phyloP scores from a whole-genome alignment of 1,140 invertebrate genomes.

The Oryctes rhinoceros region DNA sequence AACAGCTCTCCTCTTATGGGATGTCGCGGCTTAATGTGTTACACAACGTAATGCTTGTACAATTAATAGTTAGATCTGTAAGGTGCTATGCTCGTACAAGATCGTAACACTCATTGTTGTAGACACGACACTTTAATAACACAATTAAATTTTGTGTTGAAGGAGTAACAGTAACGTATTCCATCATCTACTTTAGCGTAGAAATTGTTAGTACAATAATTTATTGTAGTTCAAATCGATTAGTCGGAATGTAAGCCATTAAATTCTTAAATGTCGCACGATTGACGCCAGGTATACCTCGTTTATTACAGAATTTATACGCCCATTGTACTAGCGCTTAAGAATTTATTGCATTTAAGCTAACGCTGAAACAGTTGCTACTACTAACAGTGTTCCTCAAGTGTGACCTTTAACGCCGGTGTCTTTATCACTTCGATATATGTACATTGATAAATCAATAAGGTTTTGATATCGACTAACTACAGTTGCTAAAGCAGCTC shows the following conservation, averaged over 20 bases:
- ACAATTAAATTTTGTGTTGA: too few species aligned
- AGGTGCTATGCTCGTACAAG: too few species aligned
- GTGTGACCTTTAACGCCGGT: background rate
- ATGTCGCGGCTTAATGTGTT: too few species aligned
- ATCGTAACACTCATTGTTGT: too few species aligned
- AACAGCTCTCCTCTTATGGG: too few species aligned
- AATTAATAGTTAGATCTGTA: too few species aligned
- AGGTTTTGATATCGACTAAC: too few species aligned
- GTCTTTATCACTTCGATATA: background rate
- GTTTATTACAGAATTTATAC: background rate
- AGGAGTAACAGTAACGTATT: too few species aligned
- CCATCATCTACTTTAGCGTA: background rate
- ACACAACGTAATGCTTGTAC: too few species aligned
- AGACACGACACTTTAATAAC: too few species aligned
- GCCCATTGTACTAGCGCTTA: background rate
- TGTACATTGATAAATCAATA: too few species aligned
- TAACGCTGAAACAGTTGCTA: background rate
- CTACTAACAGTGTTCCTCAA: background rate
- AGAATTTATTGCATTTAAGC: background rate
- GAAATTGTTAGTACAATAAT: background rate
- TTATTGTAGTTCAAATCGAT: conserved; percentile 10
- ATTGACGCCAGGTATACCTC: conserved; percentile 19
- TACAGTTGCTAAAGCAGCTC: too few species aligned
- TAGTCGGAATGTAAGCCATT: background rate
- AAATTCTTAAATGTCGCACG: conserved; percentile 12